Percentiles rank a stretch among this genome's conserved stretches.
Conservation (phyloP, 2,113 vertebrate genomes). For the Brachypodius melanocephalos region DNA sequence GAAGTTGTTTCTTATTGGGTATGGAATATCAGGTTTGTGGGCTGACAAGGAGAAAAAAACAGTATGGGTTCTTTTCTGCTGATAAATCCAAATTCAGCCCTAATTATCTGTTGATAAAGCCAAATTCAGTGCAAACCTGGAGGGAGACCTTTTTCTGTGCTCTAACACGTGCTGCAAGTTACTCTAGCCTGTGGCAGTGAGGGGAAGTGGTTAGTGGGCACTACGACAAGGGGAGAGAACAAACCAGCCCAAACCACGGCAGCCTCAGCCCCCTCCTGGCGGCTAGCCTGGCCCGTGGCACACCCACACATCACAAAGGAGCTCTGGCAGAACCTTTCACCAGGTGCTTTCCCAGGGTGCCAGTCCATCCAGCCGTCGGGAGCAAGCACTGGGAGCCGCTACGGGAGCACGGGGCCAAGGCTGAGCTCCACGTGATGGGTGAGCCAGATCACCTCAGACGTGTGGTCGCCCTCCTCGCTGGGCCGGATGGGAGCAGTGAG, state of each 20-base stretch:
- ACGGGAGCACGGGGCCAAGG: constrained; percentile 88
- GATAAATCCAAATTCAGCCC: constrained; percentile 4
- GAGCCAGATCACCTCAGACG: constrained; percentile 89
- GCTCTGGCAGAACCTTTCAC: constrained; percentile 10
- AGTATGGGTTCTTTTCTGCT: not conserved
- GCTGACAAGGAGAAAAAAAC: not conserved
- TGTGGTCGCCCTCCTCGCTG: constrained; percentile 81
- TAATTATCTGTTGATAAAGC: not conserved
- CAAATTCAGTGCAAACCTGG: not conserved
- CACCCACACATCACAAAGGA: constrained; percentile 40
- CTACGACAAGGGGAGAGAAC: constrained; percentile 25
- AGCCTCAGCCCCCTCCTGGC: not conserved
- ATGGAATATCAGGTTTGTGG: not conserved
- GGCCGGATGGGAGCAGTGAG: constrained; percentile 86
- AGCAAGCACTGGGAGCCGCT: not conserved
- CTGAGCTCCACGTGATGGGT: constrained; percentile 93
- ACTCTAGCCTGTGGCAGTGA: not conserved
- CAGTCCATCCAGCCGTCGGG: not conserved
- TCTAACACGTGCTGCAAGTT: constrained; percentile 1
- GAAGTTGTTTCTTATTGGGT: not conserved
- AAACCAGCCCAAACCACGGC: not conserved
- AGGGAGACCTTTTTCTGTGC: not conserved
- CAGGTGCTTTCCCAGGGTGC: not conserved
- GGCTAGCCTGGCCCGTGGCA: not conserved
- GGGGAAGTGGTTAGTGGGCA: constrained; percentile 14